Conservation (phyloP, 1,140 invertebrate genomes). For the Drosophila chauvacae region DNA sequence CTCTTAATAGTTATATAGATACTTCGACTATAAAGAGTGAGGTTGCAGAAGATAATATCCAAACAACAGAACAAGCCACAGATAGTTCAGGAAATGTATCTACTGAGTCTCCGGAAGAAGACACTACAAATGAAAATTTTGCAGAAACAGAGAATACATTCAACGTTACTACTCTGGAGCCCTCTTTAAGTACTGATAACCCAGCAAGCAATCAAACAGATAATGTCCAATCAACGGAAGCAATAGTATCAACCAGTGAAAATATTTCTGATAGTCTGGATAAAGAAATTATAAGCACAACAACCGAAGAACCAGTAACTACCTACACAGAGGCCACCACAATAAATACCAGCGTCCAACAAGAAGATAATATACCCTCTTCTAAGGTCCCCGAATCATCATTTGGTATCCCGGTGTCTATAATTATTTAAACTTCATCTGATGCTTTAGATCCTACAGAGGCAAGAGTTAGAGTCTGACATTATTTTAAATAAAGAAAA, state of each 20-base stretch:
- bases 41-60: background rate
- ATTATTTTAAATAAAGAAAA: slow-evolving; percentile 11
- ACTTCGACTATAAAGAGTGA: slow-evolving; percentile 1
- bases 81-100: background rate
- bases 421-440: slow-evolving; percentile 1
- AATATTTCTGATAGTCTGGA: background rate
- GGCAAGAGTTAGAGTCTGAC: slow-evolving; percentile 20
- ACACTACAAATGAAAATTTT: background rate
- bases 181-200: background rate
- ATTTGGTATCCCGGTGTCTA: slow-evolving; percentile 4
- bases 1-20: background rate
- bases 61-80: background rate
- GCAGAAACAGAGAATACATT: background rate
- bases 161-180: background rate
- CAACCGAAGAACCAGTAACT: slow-evolving; percentile 2
- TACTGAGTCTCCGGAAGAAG: background rate
- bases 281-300: background rate
- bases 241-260: background rate
- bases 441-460: slow-evolving; percentile 10
- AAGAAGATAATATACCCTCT: background rate
- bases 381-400: background rate
- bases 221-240: background rate
- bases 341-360: too few species aligned
- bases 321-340: background rate
- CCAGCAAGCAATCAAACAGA: background rate